Base-by-base conservation (phyloP, 1,140 invertebrate genomes). In the Drosophila gunungcola region DNA sequence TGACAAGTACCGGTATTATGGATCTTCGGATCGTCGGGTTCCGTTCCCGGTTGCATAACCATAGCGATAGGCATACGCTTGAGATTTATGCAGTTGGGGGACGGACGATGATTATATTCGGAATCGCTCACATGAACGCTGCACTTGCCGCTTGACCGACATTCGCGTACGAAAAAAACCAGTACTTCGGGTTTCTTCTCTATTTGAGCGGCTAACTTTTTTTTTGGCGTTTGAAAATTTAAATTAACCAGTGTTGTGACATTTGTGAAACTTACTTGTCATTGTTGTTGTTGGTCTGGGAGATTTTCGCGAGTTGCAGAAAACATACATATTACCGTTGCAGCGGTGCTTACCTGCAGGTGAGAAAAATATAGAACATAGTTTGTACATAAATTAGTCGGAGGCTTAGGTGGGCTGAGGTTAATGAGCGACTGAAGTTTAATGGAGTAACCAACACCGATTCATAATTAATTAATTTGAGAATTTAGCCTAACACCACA, bases 1-100 rank as follows among this genome's bases (percentile, higher is more conserved):
- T 85, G 83, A 86, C 74, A 82, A 88, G 78, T 86, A 86, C 82
- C 82, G 82, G 82, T 86, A 72, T 70, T 70, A 72, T 72, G 53
- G 64, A 69, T 69, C 51, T 34, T 54, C 36, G 52, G 63, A 68
- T 67, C 42, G 21, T 53, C 27, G 61, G 64, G 57, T 78, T 55
- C 29, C 63, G 64, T 69, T 70, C 64, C 68, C 52, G 42, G 67
- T 73, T 73, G 69, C 67, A 72, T 72, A 70, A 72, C 67, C 43
- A 56, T 68, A 68, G 52, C 60, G 36, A 51, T 52, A 45, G 45
- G 64, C 64, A 64, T 68, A 45, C 64, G 58, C 64, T 32, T 51
- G 49, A 46, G 43, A 72, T 70, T 70, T 72, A 69, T 69, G 67
- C 63, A 45, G 63, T 25, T 7, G 2, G 34, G 3, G 7, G 57